Base-by-base conservation (phyloP, 2,888 invertebrate species). In the Orgyia antiqua region DNA sequence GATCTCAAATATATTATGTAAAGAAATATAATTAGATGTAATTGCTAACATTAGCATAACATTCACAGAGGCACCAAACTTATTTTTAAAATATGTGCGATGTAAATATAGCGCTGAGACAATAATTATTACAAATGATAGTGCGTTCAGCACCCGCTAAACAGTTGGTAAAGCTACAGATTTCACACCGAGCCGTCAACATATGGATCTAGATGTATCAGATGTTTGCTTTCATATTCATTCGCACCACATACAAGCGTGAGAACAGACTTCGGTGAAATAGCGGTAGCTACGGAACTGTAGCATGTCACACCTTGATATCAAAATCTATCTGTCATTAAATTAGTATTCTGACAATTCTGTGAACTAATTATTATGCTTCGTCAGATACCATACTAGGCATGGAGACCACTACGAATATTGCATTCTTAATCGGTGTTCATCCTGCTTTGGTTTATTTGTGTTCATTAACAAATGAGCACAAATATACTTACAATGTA, bases 121-220 rank as follows among this genome's bases (percentile, higher is more conserved):
- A 84, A 82, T 84, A 86, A 86, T 84, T 82, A 84, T 82, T 80
- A 84, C 82, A 80, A 82, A 83, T 83, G 84, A 84, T 84, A 79
- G 78, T 73, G 69, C 72, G 79, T 78, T 78, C 69, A 61, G 59
- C 45, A 68, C 50, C 77, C 66, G 84, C 84, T 86, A 86, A 86
- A 84, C 76, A 84, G 80, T 83, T 70, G 69, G 86, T 80, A 84
- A 84, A 84, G 84, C 77, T 83, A 83, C 74, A 86, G 74, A 82
- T 83, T 86, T 86, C 86, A 84, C 86, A 84, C 86, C 70, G 76
- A 78, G 72, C 68, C 78, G 84, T 69, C 83, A 86, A 84, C 82
- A 72, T 84, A 86, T 86, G 86, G 84, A 86, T 86, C 86, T 86
- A 82, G 86, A 84, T 84, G 70, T 74, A 78, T 74, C 74, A 63